Evolutionary conservation across 2,888 invertebrate species (phyloP).

Genomic region (Drosophila lutescens): DNA sequence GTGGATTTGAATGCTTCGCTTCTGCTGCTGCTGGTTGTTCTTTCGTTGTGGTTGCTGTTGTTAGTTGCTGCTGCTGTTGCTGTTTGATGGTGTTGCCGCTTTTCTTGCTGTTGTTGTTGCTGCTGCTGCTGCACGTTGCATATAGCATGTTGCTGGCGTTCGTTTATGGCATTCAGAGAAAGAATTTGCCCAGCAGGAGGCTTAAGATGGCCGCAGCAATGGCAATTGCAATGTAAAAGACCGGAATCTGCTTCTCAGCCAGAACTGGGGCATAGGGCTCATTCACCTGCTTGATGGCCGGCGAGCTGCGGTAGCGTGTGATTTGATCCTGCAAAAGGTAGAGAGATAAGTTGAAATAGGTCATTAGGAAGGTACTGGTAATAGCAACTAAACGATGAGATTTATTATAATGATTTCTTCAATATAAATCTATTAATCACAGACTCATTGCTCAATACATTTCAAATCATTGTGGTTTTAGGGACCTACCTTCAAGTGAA

Average conservation of each 20-base stretch:
- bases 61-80: slow-evolving; percentile 35
- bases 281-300: slow-evolving; percentile 82
- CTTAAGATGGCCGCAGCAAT: slow-evolving; percentile 89
- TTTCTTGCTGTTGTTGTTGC: slow-evolving; percentile 18
- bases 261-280: slow-evolving; percentile 87
- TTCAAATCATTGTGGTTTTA: no score
- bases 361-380: background rate
- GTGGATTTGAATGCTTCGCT: slow-evolving; percentile 17
- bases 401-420: no score
- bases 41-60: slow-evolving; percentile 33
- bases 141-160: slow-evolving; percentile 35
- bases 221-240: slow-evolving; percentile 88
- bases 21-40: slow-evolving; percentile 14
- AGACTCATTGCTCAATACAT: no score
- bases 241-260: slow-evolving; percentile 86
- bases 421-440: no score
- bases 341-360: background rate
- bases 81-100: slow-evolving; percentile 10
- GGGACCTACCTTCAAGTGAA: slow-evolving; percentile 88
- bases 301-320: slow-evolving; percentile 86
- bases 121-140: slow-evolving; percentile 32
- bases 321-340: slow-evolving; percentile 86
- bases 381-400: no score
- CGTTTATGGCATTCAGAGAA: slow-evolving; percentile 88
- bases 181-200: slow-evolving; percentile 91